Conservation (phyloP, 1,140 invertebrate species). For the Augochlora pura region DNA sequence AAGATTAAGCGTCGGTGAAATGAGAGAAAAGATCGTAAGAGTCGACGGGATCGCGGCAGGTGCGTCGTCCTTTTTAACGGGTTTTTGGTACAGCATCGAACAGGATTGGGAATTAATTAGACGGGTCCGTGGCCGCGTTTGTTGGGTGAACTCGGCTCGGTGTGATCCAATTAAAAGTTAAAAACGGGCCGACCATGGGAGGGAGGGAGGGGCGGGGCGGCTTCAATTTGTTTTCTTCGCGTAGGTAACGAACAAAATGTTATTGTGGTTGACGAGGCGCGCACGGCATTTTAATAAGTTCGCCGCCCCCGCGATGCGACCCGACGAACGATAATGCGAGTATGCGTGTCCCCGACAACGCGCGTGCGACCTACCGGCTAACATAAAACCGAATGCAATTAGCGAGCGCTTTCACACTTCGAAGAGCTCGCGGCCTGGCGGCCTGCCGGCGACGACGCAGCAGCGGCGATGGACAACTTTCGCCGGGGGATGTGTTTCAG, state of each 20-base stretch:
- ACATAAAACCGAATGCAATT: slow-evolving; percentile 24
- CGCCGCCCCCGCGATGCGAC: background rate
- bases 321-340: slow-evolving; percentile 3
- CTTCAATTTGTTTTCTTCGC: slow-evolving; percentile 53
- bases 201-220: slow-evolving; percentile 2
- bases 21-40: too few species aligned
- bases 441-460: too few species aligned
- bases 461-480: background rate
- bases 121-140: slow-evolving; percentile 21
- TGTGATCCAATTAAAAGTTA: slow-evolving; percentile 62
- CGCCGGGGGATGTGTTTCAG: too few species aligned
- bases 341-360: background rate
- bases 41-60: too few species aligned
- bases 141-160: slow-evolving; percentile 8
- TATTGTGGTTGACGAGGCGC: slow-evolving; percentile 49
- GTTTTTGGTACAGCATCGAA: background rate
- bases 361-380: background rate
- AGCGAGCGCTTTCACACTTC: slow-evolving; percentile 3
- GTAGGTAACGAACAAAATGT: slow-evolving; percentile 46
- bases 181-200: slow-evolving; percentile 46
- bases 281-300: slow-evolving; percentile 52
- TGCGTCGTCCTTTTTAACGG: background rate
- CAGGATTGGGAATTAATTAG: slow-evolving; percentile 51
- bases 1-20: too few species aligned
- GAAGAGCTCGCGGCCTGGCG: background rate